Conservation (phyloP, 2,888 invertebrate genomes). For the Scaptomyza cyrtandrae region DNA sequence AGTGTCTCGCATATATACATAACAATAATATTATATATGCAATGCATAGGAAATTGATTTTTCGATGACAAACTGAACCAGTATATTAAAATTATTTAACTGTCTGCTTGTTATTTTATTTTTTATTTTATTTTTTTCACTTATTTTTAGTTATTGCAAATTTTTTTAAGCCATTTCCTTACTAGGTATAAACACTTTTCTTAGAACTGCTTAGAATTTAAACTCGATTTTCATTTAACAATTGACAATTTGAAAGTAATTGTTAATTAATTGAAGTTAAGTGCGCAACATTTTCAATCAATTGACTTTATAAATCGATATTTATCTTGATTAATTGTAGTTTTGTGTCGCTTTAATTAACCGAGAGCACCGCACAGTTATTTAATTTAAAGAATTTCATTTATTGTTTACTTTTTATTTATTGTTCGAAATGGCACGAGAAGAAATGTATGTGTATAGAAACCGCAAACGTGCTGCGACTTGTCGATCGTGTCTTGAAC, state of each 20-base stretch:
- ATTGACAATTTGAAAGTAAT: slow-evolving; percentile 21
- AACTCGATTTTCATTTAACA: neutral
- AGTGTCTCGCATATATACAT: slow-evolving; percentile 8
- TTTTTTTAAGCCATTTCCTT: neutral
- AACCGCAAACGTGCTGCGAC: slow-evolving; percentile 12
- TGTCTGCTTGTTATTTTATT: too few species aligned
- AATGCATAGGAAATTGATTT: slow-evolving; percentile 26
- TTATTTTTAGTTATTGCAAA: slow-evolving; percentile 1
- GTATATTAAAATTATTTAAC: neutral
- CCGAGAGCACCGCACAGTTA: slow-evolving; percentile 31
- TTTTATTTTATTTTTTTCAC: neutral
- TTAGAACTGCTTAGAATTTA: too few species aligned
- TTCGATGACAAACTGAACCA: slow-evolving; percentile 8
- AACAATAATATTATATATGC: too few species aligned
- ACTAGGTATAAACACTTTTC: neutral
- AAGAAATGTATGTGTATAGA: neutral
- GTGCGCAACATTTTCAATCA: slow-evolving; percentile 26
- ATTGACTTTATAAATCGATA: slow-evolving; percentile 31
- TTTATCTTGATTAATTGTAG: neutral
- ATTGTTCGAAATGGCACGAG: slow-evolving; percentile 14
- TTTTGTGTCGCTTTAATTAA: slow-evolving; percentile 49
- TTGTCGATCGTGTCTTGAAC: slow-evolving; percentile 56
- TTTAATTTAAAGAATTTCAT: slow-evolving; percentile 63
- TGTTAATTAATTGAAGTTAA: slow-evolving; percentile 39
- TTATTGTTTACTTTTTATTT: slow-evolving; percentile 57